phyloP scores from a whole-genome alignment of 2,113 vertebrate genomes.

The Cricetomys ansorgei region DNA sequence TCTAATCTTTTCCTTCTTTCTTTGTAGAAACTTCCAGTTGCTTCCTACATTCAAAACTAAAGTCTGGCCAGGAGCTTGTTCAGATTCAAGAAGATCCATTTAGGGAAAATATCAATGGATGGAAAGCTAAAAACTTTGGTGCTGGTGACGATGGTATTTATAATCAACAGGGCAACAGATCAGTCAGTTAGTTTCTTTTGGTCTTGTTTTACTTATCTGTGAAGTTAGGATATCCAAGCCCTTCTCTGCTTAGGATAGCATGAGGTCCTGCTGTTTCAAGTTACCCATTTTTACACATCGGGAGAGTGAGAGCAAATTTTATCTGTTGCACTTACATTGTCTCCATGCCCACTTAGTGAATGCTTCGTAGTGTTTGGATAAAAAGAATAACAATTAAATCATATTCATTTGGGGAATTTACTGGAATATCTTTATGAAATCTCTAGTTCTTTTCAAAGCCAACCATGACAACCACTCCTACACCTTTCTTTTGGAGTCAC shows the following conservation, averaged over 20 bases:
- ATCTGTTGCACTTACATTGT: neutral
- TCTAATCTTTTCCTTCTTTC: neutral
- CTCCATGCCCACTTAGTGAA: neutral
- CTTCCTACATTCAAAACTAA: neutral
- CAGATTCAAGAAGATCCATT: neutral
- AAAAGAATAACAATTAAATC: conserved; percentile 21
- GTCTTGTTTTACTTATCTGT: neutral
- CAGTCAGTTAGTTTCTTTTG: neutral
- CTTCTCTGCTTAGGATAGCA: neutral
- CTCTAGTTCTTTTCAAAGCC: conserved; percentile 45
- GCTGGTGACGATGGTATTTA: neutral
- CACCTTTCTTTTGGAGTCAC: conserved; percentile 33
- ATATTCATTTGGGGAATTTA: conserved; percentile 1
- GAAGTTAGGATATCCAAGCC: neutral
- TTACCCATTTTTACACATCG: neutral
- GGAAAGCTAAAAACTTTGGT: neutral
- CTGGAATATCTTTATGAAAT: conserved; percentile 26
- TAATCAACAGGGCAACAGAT: neutral
- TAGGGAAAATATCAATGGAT: neutral
- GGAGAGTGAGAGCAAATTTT: neutral
- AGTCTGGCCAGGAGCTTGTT: neutral
- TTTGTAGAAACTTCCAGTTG: neutral
- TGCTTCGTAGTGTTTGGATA: neutral
- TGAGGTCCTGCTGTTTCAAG: neutral
- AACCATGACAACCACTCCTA: conserved; percentile 26